A percentile compares a stretch with the other conserved stretches of the same genome.
phyloP scores from a whole-genome alignment of 1,140 invertebrate species.

The Calliphora vicina region DNA sequence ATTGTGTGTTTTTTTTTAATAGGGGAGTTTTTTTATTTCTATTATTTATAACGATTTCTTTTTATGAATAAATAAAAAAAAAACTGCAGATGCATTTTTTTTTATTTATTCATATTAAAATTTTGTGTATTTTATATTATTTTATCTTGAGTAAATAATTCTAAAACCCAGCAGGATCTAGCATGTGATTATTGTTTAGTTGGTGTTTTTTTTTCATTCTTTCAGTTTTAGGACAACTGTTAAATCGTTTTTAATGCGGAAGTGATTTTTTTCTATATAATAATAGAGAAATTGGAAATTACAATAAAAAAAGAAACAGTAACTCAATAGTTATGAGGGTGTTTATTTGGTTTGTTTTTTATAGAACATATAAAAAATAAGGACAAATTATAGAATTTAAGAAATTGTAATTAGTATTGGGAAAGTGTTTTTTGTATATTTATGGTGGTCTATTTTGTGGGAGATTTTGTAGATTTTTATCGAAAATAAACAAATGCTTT shows the following conservation, averaged over 20 bases:
- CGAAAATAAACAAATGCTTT: neutral
- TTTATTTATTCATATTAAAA: conserved; percentile 40
- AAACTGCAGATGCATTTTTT: conserved; percentile 41
- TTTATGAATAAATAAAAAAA: neutral
- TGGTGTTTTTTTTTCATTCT: conserved; percentile 41
- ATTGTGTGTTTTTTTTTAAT: neutral
- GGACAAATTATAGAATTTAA: neutral
- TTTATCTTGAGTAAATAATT: conserved; percentile 14
- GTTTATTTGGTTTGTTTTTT: neutral
- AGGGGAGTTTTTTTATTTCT: conserved; percentile 30
- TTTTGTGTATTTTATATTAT: neutral
- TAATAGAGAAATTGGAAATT: neutral
- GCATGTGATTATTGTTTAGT: conserved; percentile 5
- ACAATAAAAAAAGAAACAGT: neutral
- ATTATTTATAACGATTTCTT: neutral
- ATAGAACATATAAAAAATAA: neutral
- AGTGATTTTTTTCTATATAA: conserved; percentile 7
- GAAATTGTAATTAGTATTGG: neutral
- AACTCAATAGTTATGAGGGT: neutral
- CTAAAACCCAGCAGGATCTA: conserved; percentile 6
- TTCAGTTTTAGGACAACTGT: conserved; percentile 50
- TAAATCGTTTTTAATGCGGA: conserved; percentile 22
- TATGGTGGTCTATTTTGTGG: too few species aligned
- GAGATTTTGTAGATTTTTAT: neutral
- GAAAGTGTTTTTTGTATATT: too few species aligned